Base-by-base conservation (phyloP, 2,888 invertebrate genomes). In the Incurvaria masculella region DNA sequence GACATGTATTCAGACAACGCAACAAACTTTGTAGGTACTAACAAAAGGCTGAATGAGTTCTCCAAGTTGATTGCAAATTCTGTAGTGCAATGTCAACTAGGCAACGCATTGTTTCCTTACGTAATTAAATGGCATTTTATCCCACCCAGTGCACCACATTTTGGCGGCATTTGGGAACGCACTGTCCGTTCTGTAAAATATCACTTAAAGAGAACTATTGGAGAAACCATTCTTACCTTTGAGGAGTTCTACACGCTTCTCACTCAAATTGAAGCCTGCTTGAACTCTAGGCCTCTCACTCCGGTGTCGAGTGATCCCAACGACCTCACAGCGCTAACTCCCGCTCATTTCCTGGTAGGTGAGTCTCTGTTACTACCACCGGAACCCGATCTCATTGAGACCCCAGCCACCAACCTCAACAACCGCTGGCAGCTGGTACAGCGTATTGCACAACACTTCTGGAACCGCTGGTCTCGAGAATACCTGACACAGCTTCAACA, bases 391-490 rank as follows among this genome's bases (percentile, higher is more conserved):
- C 51, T 52, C n/a, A n/a, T n/a, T n/a, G n/a, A n/a, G n/a, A n/a
- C n/a, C n/a, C n/a, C n/a, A n/a, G n/a, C n/a, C n/a, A 47, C 42
- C 11, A 26, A 45, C 17, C 40, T 33, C 11, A n/a, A n/a, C n/a
- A 33, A 33, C 8, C 4, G 57, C 42, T 59, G 58, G 58, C 57
- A 57, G 41, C 21, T 57, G 2, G 43, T 55, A 4, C 58, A 58
- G 45, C 52, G 48, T 38, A 55, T 55, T 53, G 53, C 52, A 4
- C 56, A 58, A 49, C 51, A 56, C 39, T 59, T 60, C 21, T 43
- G 53, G 51, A 27, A 38, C 5, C 49, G 50, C 49, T 59, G 59
- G 59, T 48, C 48, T 6, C 42, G 51, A 18, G 58, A 59, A 38
- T 59, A 59, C 55, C 20, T 55, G 53, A 0, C 27, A 53, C 41